phyloP scores from a whole-genome alignment of 1,140 invertebrate species.

The Hydropsyche tenuis region DNA sequence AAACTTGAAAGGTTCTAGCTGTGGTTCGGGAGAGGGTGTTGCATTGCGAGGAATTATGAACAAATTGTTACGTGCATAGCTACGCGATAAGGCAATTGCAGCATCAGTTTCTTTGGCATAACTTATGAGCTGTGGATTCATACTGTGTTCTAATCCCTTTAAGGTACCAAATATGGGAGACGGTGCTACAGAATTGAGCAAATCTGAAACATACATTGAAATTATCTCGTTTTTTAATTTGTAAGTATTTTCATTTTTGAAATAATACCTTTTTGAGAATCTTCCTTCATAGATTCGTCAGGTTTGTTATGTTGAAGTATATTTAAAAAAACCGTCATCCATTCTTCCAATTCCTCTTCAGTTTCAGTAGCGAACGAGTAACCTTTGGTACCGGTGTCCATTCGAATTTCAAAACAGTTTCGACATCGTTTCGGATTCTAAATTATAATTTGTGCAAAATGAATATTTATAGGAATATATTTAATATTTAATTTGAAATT shows the following conservation, averaged over 20 bases:
- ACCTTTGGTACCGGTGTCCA: conserved; percentile 81
- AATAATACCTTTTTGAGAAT: conserved; percentile 41
- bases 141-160: conserved; percentile 85
- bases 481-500: not conserved
- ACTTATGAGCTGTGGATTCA: conserved; percentile 88
- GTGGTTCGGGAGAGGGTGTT: conserved; percentile 59
- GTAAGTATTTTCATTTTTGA: not conserved
- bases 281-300: conserved; percentile 63
- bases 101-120: conserved; percentile 90
- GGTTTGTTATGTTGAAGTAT: conserved; percentile 79
- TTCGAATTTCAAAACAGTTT: conserved; percentile 86
- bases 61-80: conserved; percentile 66
- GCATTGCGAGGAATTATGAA: conserved; percentile 58
- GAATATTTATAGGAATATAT: not conserved
- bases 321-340: conserved; percentile 68
- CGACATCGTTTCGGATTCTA: conserved; percentile 86
- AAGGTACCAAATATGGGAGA: conserved; percentile 75
- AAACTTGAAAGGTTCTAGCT: conserved; percentile 66
- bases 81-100: conserved; percentile 79
- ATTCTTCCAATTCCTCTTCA: conserved; percentile 84
- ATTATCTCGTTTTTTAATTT: not conserved
- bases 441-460: not conserved
- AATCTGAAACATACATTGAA: conserved; percentile 48
- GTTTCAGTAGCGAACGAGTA: conserved; percentile 87
- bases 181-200: conserved; percentile 59